These are phyloP conservation scores for Amniataba percoides DNA, from an alignment of 2,797 vertebrate species.

Conservation along the genomic window DNA sequence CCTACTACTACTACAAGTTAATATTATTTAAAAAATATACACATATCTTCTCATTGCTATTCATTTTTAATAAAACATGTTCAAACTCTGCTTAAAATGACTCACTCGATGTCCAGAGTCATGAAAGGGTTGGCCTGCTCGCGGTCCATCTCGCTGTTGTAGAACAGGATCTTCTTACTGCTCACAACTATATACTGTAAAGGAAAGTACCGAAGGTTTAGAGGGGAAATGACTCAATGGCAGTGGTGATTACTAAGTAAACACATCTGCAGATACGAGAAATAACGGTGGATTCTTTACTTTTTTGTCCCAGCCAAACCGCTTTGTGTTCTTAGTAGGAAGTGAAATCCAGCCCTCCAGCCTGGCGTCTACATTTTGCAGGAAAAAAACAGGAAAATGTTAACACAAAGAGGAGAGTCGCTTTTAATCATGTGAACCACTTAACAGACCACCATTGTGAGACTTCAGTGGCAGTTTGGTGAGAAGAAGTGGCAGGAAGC, in stretches of 20 bases:
- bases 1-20: not conserved
- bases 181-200: slow-evolving; percentile 95
- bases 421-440: slow-evolving; percentile 41
- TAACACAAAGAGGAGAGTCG: slow-evolving; percentile 28
- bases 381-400: slow-evolving; percentile 44
- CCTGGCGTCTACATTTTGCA: slow-evolving; percentile 86
- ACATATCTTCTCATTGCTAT: not conserved
- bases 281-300: slow-evolving; percentile 74
- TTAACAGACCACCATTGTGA: slow-evolving; percentile 60
- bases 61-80: not conserved
- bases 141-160: slow-evolving; percentile 93
- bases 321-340: slow-evolving; percentile 94
- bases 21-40: not conserved
- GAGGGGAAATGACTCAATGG: not conserved
- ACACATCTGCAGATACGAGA: not conserved
- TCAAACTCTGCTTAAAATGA: slow-evolving; percentile 54
- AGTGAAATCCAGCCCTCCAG: slow-evolving; percentile 95
- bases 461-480: slow-evolving; percentile 46
- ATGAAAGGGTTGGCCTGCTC: slow-evolving; percentile 96
- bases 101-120: slow-evolving; percentile 98
- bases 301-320: slow-evolving; percentile 98
- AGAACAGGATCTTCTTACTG: slow-evolving; percentile 99
- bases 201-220: slow-evolving; percentile 19
- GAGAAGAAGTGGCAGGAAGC: slow-evolving; percentile 15
- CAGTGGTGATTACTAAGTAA: slow-evolving; percentile 8